Conservation (phyloP, 2,797 vertebrate genomes). For the Platalea minor region DNA sequence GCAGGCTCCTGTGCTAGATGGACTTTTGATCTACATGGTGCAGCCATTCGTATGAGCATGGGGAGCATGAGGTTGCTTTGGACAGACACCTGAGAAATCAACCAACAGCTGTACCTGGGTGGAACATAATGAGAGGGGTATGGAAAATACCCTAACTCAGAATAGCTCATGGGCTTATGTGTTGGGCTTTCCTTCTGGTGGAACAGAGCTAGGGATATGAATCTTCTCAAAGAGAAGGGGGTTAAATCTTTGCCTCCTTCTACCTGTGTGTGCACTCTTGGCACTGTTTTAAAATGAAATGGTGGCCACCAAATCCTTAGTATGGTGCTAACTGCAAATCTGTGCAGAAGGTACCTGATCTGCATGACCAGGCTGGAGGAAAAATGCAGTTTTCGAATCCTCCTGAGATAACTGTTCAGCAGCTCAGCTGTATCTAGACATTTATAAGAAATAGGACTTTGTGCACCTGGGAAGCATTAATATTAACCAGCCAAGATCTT, state of each 20-base stretch:
- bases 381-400: not conserved
- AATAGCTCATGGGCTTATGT: not conserved
- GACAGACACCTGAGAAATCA: not conserved
- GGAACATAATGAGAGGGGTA: not conserved
- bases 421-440: not conserved
- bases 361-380: not conserved
- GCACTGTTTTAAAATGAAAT: not conserved
- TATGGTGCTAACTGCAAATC: not conserved
- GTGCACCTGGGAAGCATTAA: not conserved
- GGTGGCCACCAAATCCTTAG: not conserved
- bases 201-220: not conserved
- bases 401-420: not conserved
- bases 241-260: not conserved
- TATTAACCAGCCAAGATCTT: not conserved
- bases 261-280: rapidly evolving
- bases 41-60: not conserved
- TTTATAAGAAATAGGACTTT: not conserved
- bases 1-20: not conserved
- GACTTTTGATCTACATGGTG: not conserved
- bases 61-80: not conserved
- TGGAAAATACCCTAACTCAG: not conserved
- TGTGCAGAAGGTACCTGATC: not conserved
- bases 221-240: not conserved
- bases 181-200: not conserved
- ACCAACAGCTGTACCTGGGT: not conserved